These are phyloP conservation scores for Dolichopus griseipennis DNA, from an alignment of 2,888 invertebrate genomes.

Conservation along the genomic window DNA sequence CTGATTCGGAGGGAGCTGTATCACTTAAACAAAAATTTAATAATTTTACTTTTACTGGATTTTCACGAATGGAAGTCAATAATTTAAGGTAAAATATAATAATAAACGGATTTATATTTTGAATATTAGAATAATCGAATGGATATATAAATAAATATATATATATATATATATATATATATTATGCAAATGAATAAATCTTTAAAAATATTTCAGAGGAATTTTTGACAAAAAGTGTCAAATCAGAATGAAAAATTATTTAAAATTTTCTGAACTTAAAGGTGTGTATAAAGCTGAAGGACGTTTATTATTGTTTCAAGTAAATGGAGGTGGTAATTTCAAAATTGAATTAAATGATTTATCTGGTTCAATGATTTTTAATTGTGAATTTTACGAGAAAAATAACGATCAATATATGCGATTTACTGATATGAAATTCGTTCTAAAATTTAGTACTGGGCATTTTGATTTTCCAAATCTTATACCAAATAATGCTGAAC, in stretches of 20 bases:
- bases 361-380: background rate
- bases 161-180: no score
- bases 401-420: background rate
- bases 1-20: background rate
- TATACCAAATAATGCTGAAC: background rate
- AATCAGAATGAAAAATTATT: background rate
- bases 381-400: slow-evolving; percentile 9
- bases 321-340: background rate
- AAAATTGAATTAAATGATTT: background rate
- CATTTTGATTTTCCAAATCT: slow-evolving; percentile 7
- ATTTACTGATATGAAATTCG: background rate
- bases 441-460: background rate
- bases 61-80: background rate
- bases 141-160: background rate
- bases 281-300: slow-evolving; percentile 5
- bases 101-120: no score
- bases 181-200: no score
- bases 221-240: background rate
- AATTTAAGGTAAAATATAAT: background rate
- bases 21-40: background rate
- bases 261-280: background rate
- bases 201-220: background rate
- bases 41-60: background rate
- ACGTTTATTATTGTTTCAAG: background rate
- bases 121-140: no score